A percentile compares a stretch with the other conserved stretches of the same genome.
Evolutionary conservation across 2,797 vertebrate species (phyloP).

Genomic region (Pristis pectinata): DNA sequence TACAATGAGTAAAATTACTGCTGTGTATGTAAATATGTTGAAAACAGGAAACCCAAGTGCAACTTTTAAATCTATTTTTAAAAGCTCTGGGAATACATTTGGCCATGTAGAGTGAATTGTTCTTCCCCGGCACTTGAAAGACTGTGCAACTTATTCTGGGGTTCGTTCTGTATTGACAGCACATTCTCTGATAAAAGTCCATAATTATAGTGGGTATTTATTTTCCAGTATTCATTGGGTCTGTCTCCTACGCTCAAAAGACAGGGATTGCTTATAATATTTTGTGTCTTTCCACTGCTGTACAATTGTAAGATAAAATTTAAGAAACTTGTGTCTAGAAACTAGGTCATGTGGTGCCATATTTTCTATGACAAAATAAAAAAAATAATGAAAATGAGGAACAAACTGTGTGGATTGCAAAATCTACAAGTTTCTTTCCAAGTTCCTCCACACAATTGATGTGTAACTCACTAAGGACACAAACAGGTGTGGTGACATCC

Average conservation of each 20-base stretch:
- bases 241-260: background rate
- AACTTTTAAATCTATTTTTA: background rate
- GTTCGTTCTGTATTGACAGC: background rate
- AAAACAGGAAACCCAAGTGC: background rate
- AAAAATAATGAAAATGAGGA: no score
- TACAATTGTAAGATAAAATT: background rate
- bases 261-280: background rate
- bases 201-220: background rate
- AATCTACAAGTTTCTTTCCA: no score
- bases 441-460: no score
- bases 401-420: no score
- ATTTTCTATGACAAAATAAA: no score
- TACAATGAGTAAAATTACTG: slow-evolving; percentile 13
- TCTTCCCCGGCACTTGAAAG: background rate
- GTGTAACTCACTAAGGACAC: no score
- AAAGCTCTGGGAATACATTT: background rate
- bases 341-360: no score
- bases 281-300: background rate
- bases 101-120: background rate
- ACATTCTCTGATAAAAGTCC: background rate
- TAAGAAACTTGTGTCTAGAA: background rate
- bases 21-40: background rate
- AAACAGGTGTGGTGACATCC: no score
- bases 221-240: background rate
- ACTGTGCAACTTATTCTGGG: background rate